These are phyloP conservation scores for Microdon myrmicae DNA, from an alignment of 2,888 invertebrate species.

Conservation along the genomic window DNA sequence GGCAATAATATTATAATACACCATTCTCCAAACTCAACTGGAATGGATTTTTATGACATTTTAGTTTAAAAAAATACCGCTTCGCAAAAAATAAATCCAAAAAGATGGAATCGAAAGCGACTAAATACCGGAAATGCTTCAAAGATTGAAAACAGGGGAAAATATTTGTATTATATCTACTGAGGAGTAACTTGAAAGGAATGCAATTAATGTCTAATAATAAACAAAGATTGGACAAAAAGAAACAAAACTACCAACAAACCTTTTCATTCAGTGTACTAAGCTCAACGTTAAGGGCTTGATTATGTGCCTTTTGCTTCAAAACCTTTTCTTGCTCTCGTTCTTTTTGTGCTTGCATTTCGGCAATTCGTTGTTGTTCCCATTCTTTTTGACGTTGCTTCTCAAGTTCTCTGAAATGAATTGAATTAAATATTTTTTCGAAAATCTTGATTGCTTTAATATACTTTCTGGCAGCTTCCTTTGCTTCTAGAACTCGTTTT, in stretches of 20 bases:
- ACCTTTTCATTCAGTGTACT: conserved; percentile 69
- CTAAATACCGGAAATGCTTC: too few species aligned
- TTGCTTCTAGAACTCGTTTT: conserved; percentile 80
- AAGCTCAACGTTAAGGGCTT: conserved; percentile 83
- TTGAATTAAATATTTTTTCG: not conserved
- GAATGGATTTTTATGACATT: too few species aligned
- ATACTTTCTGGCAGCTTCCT: conserved; percentile 77
- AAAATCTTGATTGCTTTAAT: not conserved
- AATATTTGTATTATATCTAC: too few species aligned
- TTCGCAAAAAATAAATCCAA: too few species aligned
- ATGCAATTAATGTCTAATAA: conserved; percentile 1
- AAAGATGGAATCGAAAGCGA: too few species aligned
- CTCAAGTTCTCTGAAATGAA: conserved; percentile 81
- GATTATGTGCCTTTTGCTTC: conserved; percentile 87
- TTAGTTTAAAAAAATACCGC: too few species aligned
- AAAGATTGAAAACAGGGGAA: too few species aligned
- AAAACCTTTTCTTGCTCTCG: conserved; percentile 87
- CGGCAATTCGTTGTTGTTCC: conserved; percentile 90
- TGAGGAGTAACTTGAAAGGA: too few species aligned
- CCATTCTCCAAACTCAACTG: too few species aligned
- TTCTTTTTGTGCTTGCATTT: conserved; percentile 86
- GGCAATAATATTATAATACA: too few species aligned
- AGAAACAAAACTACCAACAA: not conserved
- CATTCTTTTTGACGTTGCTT: conserved; percentile 94
- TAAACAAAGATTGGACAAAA: not conserved